These are phyloP conservation scores for Candidula unifasciata DNA, from an alignment of 2,888 invertebrate species.

Conservation along the genomic window DNA sequence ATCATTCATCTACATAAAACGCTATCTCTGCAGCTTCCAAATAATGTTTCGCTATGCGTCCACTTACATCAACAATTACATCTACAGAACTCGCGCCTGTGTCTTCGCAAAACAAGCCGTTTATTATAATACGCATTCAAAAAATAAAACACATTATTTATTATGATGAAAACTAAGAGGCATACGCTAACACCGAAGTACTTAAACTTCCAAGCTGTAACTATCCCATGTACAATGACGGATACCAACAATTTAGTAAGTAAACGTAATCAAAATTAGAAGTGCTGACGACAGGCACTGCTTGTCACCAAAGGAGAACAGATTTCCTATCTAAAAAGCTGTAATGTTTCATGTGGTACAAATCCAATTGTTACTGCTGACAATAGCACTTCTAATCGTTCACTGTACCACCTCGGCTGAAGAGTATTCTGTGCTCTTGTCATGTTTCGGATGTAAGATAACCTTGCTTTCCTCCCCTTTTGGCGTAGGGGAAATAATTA, in stretches of 20 bases:
- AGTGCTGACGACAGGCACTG: neutral
- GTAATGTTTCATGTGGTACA: no score
- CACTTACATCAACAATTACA: no score
- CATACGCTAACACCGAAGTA: no score
- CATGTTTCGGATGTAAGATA: neutral
- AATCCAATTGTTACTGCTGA: neutral
- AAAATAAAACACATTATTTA: no score
- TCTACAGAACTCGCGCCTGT: no score
- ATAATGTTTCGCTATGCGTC: no score
- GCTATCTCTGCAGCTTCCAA: no score
- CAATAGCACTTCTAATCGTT: neutral
- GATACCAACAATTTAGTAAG: neutral
- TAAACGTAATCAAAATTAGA: no score
- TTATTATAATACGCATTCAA: no score
- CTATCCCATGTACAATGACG: neutral
- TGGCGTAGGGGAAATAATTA: neutral
- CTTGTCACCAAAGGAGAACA: neutral
- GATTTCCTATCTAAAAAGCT: neutral
- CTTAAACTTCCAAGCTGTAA: neutral
- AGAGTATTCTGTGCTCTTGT: neutral
- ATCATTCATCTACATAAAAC: no score
- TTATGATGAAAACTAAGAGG: no score
- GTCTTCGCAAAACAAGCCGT: no score
- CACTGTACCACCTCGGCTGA: neutral
- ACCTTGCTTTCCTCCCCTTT: neutral